Evolutionary conservation across 2,797 vertebrate genomes (phyloP).

Genomic region (Salmo trutta): DNA sequence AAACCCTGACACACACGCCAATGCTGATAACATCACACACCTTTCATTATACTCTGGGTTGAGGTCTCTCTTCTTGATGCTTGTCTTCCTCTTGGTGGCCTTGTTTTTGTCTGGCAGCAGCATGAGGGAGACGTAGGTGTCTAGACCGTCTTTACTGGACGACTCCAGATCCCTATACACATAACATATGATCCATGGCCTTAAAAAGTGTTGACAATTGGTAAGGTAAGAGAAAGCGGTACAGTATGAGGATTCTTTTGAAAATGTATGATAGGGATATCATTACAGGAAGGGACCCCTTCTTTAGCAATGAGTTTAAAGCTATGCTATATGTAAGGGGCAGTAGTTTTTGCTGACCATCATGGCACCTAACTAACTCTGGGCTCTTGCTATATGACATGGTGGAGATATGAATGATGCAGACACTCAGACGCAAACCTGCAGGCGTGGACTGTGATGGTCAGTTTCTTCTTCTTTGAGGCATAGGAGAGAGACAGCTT

Average conservation of each 20-base stretch:
- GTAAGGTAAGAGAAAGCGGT: not conserved
- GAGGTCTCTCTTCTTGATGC: slow-evolving; percentile 82
- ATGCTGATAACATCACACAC: slow-evolving; percentile 55
- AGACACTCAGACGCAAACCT: slow-evolving; percentile 67
- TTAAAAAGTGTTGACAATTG: not conserved
- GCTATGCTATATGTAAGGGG: not conserved
- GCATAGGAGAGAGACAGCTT: slow-evolving; percentile 81
- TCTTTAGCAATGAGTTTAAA: not conserved
- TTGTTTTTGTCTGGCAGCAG: slow-evolving; percentile 91
- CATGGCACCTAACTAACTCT: not conserved
- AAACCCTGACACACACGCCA: not conserved
- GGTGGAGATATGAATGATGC: not conserved
- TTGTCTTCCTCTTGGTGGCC: slow-evolving; percentile 88
- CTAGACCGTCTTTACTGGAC: slow-evolving; percentile 79
- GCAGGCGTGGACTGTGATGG: slow-evolving; percentile 81
- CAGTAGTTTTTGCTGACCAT: not conserved
- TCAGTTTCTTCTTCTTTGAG: slow-evolving; percentile 74
- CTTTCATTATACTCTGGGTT: slow-evolving; percentile 89
- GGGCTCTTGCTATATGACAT: not conserved
- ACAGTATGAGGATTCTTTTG: not conserved
- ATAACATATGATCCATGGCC: not conserved
- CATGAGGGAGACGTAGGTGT: slow-evolving; percentile 86
- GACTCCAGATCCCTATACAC: slow-evolving; percentile 76
- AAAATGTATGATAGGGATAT: not conserved
- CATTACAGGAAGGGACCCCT: not conserved